Percentiles rank a stretch among this genome's conserved stretches.
Conservation (phyloP, 1,140 invertebrate species). For the Antheraea pernyi region DNA sequence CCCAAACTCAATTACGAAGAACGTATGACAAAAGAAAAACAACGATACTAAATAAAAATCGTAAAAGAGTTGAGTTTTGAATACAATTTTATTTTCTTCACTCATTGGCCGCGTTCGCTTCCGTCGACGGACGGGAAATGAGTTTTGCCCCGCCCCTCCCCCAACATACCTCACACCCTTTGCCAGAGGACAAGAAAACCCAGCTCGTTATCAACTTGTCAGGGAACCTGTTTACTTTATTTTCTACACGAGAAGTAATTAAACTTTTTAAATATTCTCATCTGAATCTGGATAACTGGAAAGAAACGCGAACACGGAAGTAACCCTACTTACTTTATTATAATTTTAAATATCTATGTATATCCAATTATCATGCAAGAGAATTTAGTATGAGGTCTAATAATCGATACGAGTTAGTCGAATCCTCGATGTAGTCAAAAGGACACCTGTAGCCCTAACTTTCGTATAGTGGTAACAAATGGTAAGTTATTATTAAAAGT, state of each 20-base stretch:
- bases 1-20: background rate
- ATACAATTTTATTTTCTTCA: conserved; percentile 60
- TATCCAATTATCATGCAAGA: too few relatives aligned
- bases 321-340: too few relatives aligned
- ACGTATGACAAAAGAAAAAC: conserved; percentile 2
- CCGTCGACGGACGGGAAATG: conserved; percentile 67
- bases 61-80: conserved; percentile 35
- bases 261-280: background rate
- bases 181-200: conserved; percentile 45
- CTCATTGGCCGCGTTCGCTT: conserved; percentile 62
- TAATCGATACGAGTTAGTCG: too few relatives aligned
- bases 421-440: too few relatives aligned
- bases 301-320: background rate
- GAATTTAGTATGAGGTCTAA: too few relatives aligned
- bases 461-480: too few relatives aligned
- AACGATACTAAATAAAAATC: background rate
- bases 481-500: too few relatives aligned
- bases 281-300: background rate
- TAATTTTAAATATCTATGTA: too few relatives aligned
- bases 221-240: conserved; percentile 42
- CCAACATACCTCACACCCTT: conserved; percentile 21
- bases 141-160: conserved; percentile 40
- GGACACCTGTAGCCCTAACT: too few relatives aligned
- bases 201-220: conserved; percentile 64
- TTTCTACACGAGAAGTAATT: conserved; percentile 1